These are phyloP conservation scores for Cremastobaeus sp. DNA, from an alignment of 2,888 invertebrate genomes.

Conservation along the genomic window DNA sequence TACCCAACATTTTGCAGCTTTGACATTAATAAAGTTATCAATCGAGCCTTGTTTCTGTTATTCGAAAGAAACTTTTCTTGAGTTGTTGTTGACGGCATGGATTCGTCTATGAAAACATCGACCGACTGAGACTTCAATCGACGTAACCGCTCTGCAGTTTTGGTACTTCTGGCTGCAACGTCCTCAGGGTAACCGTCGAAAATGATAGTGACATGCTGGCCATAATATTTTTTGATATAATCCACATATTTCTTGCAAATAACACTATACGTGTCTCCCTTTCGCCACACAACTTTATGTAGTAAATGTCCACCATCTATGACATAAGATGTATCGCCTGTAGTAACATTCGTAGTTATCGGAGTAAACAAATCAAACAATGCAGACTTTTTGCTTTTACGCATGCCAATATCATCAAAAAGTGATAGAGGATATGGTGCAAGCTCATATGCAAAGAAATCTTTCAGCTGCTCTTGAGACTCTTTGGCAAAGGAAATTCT, in stretches of 20 bases:
- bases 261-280: slow-evolving; percentile 63
- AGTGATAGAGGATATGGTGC: slow-evolving; percentile 60
- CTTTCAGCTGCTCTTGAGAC: slow-evolving; percentile 53
- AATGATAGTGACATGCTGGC: slow-evolving; percentile 26
- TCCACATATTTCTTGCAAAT: slow-evolving; percentile 65
- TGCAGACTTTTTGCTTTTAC: slow-evolving; percentile 47
- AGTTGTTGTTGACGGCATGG: slow-evolving; percentile 3
- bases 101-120: slow-evolving; percentile 1
- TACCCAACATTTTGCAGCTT: background rate
- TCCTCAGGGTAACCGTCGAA: slow-evolving; percentile 50
- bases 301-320: slow-evolving; percentile 68
- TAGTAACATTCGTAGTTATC: slow-evolving; percentile 10
- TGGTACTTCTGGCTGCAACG: slow-evolving; percentile 1
- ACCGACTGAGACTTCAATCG: slow-evolving; percentile 1
- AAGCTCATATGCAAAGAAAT: slow-evolving; percentile 58
- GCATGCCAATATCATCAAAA: slow-evolving; percentile 63
- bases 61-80: slow-evolving; percentile 10
- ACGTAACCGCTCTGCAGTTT: background rate
- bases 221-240: slow-evolving; percentile 62
- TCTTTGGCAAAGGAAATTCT: slow-evolving; percentile 49
- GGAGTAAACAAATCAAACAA: slow-evolving; percentile 52
- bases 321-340: slow-evolving; percentile 31
- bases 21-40: background rate
- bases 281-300: slow-evolving; percentile 70
- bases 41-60: slow-evolving; percentile 7